These are phyloP conservation scores for Carterocephalus palaemon DNA, from an alignment of 2,888 invertebrate species.

Conservation along the genomic window DNA sequence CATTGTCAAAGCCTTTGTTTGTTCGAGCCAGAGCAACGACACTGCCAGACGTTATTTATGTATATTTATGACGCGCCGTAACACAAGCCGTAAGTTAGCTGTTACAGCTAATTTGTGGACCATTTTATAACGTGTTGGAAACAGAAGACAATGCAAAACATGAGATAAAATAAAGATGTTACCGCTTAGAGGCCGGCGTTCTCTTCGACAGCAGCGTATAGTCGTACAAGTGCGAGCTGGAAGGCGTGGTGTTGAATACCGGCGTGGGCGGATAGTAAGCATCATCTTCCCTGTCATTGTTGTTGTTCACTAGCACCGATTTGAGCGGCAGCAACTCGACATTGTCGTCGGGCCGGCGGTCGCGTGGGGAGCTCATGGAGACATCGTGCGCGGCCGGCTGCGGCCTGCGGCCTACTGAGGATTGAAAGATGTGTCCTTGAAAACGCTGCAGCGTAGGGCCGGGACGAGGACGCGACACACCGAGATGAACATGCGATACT, in stretches of 20 bases:
- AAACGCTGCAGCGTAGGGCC: slow-evolving; percentile 39
- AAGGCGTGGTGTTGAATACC: slow-evolving; percentile 55
- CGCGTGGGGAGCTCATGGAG: slow-evolving; percentile 62
- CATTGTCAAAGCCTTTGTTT: too few relatives aligned
- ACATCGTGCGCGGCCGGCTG: slow-evolving; percentile 56
- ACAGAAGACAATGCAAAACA: not conserved
- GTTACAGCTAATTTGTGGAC: too few relatives aligned
- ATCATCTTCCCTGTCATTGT: slow-evolving; percentile 64
- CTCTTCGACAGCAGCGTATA: slow-evolving; percentile 71
- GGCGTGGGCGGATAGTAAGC: slow-evolving; percentile 62
- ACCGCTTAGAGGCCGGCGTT: slow-evolving; percentile 76
- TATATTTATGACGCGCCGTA: too few relatives aligned
- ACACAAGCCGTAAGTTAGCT: too few relatives aligned
- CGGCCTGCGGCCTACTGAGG: slow-evolving; percentile 58
- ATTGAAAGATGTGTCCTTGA: slow-evolving; percentile 39
- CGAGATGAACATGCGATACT: slow-evolving; percentile 15
- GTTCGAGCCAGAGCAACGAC: too few relatives aligned
- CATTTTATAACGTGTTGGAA: too few relatives aligned
- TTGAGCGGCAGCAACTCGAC: slow-evolving; percentile 70
- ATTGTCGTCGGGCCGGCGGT: slow-evolving; percentile 54
- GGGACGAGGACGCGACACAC: slow-evolving; percentile 30
- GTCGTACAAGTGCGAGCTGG: slow-evolving; percentile 61
- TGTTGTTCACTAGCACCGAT: slow-evolving; percentile 67
- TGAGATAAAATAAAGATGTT: slow-evolving; percentile 27
- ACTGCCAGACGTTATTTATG: too few relatives aligned